Evolutionary conservation across 2,888 invertebrate species (phyloP), one percentile per base, ranked within the genome.

Genomic region (Hirudinaria manillensis): DNA sequence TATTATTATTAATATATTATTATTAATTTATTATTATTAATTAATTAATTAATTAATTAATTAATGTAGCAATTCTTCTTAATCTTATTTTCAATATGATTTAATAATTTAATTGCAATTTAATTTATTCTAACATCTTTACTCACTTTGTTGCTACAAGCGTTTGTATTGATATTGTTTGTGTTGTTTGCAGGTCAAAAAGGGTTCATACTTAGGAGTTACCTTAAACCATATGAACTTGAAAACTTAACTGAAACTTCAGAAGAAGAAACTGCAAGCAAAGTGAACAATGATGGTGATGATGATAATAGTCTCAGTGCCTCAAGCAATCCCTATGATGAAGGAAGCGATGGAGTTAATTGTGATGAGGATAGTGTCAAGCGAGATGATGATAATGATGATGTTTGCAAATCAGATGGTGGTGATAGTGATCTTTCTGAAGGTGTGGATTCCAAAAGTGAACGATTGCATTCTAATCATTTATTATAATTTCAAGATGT

Each of bases 171-270:
- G 16, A 10, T 45, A 45, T 4, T 45, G 16, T 45, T 45, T 45
- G 45, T 45, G 45, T 16, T 45, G 2, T 65, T 79, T 80, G 32
- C 80, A 84, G 84, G 79, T 74, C 78, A 78, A 38, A 83, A 84
- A 78, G 85, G 85, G 24, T 85, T 85, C 79, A 80, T 83, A 21
- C 83, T 83, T 65, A 82, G 80, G 70, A 80, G 79, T 67, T 72
- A 80, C 75, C 78, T 83, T 38, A 72, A 77, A 55, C 72, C 77
- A 74, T 38, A 10, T 68, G 67, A 67, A 24, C 6, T 56, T 56
- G n/a, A 56, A 56, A 24, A 21, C 21, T 56, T 27, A 16, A 13
- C 13, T 56, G 61, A 61, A 27, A 29, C 10, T 61, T 24, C 24
- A 21, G 61, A 61, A 27, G 61, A 61, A 27, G 61, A 16, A 7